phyloP scores from a whole-genome alignment of 2,797 vertebrate genomes.

The Onychomys arenicola region DNA sequence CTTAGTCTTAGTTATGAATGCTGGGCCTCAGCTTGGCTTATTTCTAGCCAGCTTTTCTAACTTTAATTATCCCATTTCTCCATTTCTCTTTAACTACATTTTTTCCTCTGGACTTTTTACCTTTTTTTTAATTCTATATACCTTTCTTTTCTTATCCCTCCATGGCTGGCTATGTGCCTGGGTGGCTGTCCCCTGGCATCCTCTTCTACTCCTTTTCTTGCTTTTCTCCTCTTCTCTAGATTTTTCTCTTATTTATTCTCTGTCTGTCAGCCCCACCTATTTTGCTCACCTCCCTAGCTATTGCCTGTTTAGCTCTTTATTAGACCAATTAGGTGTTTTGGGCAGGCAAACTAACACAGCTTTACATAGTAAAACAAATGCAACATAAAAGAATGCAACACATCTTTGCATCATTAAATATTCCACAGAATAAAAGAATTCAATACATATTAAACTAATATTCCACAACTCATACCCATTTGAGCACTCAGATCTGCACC shows the following conservation, averaged over 20 bases:
- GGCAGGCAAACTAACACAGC: background rate
- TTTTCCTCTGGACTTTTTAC: background rate
- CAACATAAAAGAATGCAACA: background rate
- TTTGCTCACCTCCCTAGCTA: background rate
- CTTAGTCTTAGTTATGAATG: background rate
- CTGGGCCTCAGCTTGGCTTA: background rate
- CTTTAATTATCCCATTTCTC: background rate
- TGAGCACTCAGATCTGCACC: constrained; percentile 53
- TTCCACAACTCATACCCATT: constrained; percentile 36
- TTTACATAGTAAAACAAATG: background rate
- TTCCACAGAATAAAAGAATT: background rate
- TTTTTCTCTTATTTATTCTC: background rate
- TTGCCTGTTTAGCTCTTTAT: background rate
- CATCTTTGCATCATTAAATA: background rate
- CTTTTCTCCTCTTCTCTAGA: background rate
- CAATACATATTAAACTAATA: background rate
- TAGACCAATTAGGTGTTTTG: background rate
- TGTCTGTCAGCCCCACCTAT: background rate
- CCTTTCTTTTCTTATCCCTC: background rate
- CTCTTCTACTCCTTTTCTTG: background rate
- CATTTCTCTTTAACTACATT: background rate
- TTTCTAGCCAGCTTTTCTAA: background rate
- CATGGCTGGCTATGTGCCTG: background rate
- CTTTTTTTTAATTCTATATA: background rate
- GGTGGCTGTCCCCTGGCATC: background rate